These are phyloP conservation scores for Protaetia brevitarsis DNA, from an alignment of 1,140 invertebrate species.

Conservation along the genomic window DNA sequence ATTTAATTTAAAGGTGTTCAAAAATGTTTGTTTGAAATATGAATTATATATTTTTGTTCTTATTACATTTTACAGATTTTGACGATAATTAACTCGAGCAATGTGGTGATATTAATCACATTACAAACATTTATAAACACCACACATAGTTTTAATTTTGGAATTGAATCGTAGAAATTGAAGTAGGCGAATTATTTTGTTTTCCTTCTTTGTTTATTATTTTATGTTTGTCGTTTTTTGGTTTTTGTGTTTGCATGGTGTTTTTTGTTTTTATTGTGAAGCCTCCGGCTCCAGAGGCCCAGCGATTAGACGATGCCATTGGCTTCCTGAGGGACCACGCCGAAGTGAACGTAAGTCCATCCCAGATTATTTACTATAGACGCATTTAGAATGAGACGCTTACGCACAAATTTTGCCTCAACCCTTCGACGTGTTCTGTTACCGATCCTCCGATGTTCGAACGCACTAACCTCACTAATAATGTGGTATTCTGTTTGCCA, in stretches of 20 bases:
- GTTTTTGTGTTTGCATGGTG: conserved; percentile 48
- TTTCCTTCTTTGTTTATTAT: conserved; percentile 6
- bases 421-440: too few relatives aligned
- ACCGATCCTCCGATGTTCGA: too few relatives aligned
- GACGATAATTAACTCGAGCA: too few relatives aligned
- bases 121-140: too few relatives aligned
- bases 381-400: conserved; percentile 21
- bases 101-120: too few relatives aligned
- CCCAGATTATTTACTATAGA: conserved; percentile 26
- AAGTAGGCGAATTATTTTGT: neutral
- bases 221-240: conserved; percentile 24
- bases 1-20: too few relatives aligned
- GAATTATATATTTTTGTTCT: too few relatives aligned
- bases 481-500: neutral
- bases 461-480: neutral
- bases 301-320: conserved; percentile 86
- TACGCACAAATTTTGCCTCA: neutral
- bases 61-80: too few relatives aligned
- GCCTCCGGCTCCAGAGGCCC: conserved; percentile 71
- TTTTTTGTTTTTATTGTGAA: conserved; percentile 52
- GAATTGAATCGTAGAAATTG: neutral
- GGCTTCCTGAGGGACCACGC: conserved; percentile 82
- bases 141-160: too few relatives aligned
- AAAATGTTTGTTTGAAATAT: too few relatives aligned
- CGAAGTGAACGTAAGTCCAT: conserved; percentile 64